These are phyloP conservation scores for Rhopalosiphum maidis DNA, from an alignment of 1,140 invertebrate species.

Conservation along the genomic window DNA sequence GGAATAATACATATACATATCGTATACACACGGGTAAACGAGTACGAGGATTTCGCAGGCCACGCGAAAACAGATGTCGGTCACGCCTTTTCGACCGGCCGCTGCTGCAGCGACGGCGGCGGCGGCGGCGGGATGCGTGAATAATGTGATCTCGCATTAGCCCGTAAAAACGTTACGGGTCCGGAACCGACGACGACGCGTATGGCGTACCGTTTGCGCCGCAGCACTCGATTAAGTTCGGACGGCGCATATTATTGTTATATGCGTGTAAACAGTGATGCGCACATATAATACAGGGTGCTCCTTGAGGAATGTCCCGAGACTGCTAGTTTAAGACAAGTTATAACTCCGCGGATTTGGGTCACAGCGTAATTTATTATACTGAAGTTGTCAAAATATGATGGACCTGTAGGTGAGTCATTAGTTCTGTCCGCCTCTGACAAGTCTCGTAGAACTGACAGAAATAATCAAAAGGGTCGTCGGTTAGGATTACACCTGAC, in stretches of 20 bases:
- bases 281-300: background rate
- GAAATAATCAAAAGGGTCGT: no score
- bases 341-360: no score
- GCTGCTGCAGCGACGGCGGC: background rate
- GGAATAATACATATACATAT: background rate
- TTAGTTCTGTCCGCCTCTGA: no score
- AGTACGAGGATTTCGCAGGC: constrained; percentile 33
- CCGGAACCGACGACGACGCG: constrained; percentile 23
- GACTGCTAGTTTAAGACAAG: no score
- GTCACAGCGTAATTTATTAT: no score
- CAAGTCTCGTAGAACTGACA: no score
- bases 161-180: constrained; percentile 22
- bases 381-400: no score
- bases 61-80: constrained; percentile 54
- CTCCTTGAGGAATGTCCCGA: no score
- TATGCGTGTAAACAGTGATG: background rate
- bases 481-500: no score
- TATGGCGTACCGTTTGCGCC: background rate
- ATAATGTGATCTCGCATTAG: constrained; percentile 56
- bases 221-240: constrained; percentile 5
- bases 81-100: constrained; percentile 37
- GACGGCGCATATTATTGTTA: background rate
- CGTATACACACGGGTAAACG: background rate
- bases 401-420: no score
- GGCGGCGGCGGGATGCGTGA: constrained; percentile 42